Conservation (phyloP, 1,140 invertebrate species). For the Zaprionus inermis region DNA sequence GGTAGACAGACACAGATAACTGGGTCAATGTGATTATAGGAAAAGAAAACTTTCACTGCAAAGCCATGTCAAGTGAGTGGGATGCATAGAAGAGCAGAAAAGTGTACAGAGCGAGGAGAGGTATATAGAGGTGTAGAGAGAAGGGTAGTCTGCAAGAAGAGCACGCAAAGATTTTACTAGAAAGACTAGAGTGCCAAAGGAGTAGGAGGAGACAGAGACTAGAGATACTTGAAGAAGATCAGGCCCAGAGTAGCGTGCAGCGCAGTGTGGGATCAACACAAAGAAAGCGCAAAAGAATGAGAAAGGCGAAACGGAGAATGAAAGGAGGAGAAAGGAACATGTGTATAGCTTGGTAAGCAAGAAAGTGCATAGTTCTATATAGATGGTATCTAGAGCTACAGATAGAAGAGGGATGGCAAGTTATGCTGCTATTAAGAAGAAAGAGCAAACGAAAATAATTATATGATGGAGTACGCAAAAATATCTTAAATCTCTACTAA, state of each 20-base stretch:
- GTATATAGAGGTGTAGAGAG: constrained; percentile 1
- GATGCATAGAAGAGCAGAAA: constrained; percentile 28
- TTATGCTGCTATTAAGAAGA: not conserved
- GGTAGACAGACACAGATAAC: constrained; percentile 29
- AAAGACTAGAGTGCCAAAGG: not conserved
- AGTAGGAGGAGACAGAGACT: not conserved
- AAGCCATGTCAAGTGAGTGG: constrained; percentile 56
- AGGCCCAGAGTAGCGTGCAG: not conserved
- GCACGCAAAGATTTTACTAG: too few species aligned
- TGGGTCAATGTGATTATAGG: constrained; percentile 68
- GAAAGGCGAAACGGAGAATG: not conserved
- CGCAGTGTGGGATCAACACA: too few species aligned
- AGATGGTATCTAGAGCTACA: not conserved
- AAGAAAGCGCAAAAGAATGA: not conserved
- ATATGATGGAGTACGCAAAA: not conserved
- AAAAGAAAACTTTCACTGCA: constrained; percentile 60
- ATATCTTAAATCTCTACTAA: not conserved
- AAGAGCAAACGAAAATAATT: not conserved
- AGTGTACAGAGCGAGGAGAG: not conserved
- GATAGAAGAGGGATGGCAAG: not conserved
- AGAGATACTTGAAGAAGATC: not conserved
- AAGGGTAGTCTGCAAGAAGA: too few species aligned
- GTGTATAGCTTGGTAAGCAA: not conserved
- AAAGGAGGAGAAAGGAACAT: not conserved
- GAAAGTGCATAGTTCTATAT: not conserved